These are phyloP conservation scores for Odontothrips loti DNA, from an alignment of 2,888 invertebrate genomes.

Conservation along the genomic window DNA sequence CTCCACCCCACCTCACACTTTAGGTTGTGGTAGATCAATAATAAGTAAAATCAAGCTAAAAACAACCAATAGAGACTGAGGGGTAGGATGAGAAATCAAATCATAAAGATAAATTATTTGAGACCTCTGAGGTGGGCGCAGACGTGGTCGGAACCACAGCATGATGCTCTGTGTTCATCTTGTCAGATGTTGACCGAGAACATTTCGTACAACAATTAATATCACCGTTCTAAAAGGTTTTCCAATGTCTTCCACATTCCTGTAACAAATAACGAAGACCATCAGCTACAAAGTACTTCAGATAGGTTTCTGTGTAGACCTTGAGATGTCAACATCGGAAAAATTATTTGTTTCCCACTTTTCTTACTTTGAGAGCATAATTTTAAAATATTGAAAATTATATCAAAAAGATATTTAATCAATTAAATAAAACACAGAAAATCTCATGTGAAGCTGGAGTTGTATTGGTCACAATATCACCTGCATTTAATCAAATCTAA, in stretches of 20 bases:
- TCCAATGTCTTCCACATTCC: slow-evolving; percentile 19
- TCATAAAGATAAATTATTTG: slow-evolving; percentile 23
- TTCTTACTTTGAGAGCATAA: background rate
- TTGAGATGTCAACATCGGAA: background rate
- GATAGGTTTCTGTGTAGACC: background rate
- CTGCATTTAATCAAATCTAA: no score
- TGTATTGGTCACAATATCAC: background rate
- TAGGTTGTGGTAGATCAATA: background rate
- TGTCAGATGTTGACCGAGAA: background rate
- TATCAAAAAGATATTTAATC: no score
- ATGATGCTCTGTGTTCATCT: slow-evolving; percentile 20
- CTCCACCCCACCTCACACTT: background rate
- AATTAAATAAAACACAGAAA: background rate
- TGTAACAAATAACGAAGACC: slow-evolving; percentile 20
- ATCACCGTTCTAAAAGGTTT: slow-evolving; percentile 12
- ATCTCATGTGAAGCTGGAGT: background rate
- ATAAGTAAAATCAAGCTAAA: background rate
- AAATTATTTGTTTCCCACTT: no score
- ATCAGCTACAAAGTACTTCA: background rate
- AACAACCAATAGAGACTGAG: background rate
- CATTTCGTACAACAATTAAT: slow-evolving; percentile 7
- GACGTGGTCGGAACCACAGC: slow-evolving; percentile 1
- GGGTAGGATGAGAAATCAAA: slow-evolving; percentile 8
- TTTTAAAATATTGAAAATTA: background rate
- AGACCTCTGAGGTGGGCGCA: slow-evolving; percentile 21